phyloP scores from a whole-genome alignment of 2,113 vertebrate genomes.

The Etheostoma spectabile region DNA sequence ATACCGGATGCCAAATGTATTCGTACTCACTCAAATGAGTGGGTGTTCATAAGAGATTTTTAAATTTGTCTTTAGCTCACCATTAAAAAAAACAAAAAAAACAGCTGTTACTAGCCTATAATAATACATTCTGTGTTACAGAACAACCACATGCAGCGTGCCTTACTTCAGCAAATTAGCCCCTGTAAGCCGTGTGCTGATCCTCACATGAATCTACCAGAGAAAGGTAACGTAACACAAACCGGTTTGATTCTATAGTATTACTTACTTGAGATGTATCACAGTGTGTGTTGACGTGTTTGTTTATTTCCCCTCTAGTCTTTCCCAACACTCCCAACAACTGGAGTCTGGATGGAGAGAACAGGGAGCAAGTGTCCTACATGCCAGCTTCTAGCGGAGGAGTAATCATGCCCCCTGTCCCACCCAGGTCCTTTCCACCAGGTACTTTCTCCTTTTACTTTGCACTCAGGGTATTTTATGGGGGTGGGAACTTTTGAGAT shows the following conservation, averaged over 20 bases:
- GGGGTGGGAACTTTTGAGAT: neutral
- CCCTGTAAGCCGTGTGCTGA: conserved; percentile 96
- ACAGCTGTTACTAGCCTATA: too few relatives aligned
- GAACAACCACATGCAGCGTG: conserved; percentile 95
- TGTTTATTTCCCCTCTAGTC: conserved; percentile 71
- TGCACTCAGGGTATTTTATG: neutral
- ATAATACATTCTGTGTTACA: conserved; percentile 57
- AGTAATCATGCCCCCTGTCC: conserved; percentile 88
- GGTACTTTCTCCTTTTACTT: conserved; percentile 78
- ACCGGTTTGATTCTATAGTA: neutral
- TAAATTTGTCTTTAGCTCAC: neutral
- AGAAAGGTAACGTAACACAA: conserved; percentile 88
- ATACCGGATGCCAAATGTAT: neutral
- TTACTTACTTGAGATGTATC: neutral
- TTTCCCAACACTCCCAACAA: conserved; percentile 90
- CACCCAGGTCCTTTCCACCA: conserved; percentile 90
- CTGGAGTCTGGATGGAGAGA: conserved; percentile 95
- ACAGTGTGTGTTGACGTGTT: conserved; percentile 14
- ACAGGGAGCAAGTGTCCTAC: conserved; percentile 91
- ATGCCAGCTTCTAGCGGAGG: conserved; percentile 88
- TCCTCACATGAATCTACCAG: conserved; percentile 92
- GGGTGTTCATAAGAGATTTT: neutral
- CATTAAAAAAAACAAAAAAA: too few relatives aligned
- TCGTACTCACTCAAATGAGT: neutral
- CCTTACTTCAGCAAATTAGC: conserved; percentile 95